Evolutionary conservation across 2,113 vertebrate genomes (phyloP).

Genomic region (Heterotis niloticus): DNA sequence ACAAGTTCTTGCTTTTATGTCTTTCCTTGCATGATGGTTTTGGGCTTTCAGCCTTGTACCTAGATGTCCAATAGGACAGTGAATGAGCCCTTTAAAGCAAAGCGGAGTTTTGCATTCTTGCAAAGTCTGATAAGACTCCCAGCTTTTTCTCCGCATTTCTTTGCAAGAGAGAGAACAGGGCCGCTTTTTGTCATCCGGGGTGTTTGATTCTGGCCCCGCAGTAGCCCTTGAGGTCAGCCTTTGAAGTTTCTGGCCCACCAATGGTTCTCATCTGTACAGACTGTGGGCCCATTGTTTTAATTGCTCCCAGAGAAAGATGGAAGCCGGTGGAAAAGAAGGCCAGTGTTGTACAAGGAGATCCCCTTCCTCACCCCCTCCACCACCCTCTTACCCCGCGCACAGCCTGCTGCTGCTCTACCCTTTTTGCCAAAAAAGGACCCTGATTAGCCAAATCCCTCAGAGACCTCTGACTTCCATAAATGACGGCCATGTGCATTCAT

Average conservation of each 20-base stretch:
- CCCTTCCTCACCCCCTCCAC: slow-evolving; percentile 14
- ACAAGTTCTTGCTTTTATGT: slow-evolving; percentile 26
- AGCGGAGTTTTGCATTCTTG: neutral
- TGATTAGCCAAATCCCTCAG: neutral
- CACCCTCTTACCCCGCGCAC: slow-evolving; percentile 23
- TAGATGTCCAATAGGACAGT: slow-evolving; percentile 26
- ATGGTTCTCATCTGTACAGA: slow-evolving; percentile 51
- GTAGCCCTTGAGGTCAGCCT: slow-evolving; percentile 49
- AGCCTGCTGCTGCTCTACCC: neutral
- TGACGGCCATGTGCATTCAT: slow-evolving; percentile 16
- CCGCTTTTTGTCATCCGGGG: slow-evolving; percentile 6
- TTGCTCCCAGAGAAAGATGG: slow-evolving; percentile 61
- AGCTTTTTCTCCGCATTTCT: slow-evolving; percentile 13
- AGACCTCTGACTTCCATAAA: slow-evolving; percentile 17
- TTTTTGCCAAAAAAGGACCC: neutral
- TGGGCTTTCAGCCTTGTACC: slow-evolving; percentile 29
- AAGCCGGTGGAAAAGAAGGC: slow-evolving; percentile 45
- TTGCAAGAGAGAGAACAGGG: slow-evolving; percentile 29
- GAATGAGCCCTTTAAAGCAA: slow-evolving; percentile 8
- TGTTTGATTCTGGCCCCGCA: slow-evolving; percentile 42
- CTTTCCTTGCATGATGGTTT: slow-evolving; percentile 21
- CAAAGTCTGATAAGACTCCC: slow-evolving; percentile 2
- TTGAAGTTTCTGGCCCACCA: slow-evolving; percentile 55
- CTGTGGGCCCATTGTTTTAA: slow-evolving; percentile 53
- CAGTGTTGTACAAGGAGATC: slow-evolving; percentile 15